phyloP scores from a whole-genome alignment of 2,113 vertebrate species.

The Gopherus evgoodei region DNA sequence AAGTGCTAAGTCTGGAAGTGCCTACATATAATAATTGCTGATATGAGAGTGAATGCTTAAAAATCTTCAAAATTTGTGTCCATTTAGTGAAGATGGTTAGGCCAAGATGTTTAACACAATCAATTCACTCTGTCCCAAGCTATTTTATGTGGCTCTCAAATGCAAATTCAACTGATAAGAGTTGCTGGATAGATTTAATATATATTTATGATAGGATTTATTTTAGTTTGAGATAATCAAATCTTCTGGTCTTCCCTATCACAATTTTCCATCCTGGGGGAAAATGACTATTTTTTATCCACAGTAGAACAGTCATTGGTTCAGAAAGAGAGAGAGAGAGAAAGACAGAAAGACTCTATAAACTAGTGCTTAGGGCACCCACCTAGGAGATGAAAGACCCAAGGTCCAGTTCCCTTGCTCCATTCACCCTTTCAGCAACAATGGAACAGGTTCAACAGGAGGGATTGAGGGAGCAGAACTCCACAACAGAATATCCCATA shows the following conservation, averaged over 20 bases:
- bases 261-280: not conserved
- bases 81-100: not conserved
- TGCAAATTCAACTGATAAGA: not conserved
- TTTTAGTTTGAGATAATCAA: not conserved
- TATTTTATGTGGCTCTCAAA: not conserved
- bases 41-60: not conserved
- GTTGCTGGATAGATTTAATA: not conserved
- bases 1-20: fast-evolving
- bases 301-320: not conserved
- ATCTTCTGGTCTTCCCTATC: not conserved
- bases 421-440: not conserved
- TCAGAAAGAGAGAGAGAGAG: not conserved
- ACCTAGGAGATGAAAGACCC: not conserved
- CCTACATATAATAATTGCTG: not conserved
- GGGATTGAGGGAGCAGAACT: not conserved
- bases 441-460: not conserved
- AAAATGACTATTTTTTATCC: not conserved
- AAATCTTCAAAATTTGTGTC: not conserved
- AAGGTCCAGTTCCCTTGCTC: not conserved
- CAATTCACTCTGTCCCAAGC: not conserved
- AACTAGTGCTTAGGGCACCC: not conserved
- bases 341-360: not conserved
- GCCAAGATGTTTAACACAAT: not conserved
- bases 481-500: not conserved
- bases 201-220: not conserved